Evolutionary conservation across 2,888 invertebrate species (phyloP).

Genomic region (Melanchra persicariae): DNA sequence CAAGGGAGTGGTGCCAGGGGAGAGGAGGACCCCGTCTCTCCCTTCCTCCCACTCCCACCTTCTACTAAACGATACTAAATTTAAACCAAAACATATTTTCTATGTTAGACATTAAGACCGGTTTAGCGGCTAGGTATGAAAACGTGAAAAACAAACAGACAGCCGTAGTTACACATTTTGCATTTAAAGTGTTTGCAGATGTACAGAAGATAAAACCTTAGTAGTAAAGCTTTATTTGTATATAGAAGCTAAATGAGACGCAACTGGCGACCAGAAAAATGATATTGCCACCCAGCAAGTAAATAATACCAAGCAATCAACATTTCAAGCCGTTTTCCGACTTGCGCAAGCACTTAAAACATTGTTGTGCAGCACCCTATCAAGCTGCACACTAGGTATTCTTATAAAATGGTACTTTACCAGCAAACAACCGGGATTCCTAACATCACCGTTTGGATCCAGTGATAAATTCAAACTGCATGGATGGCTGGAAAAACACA

Average conservation of each 20-base stretch:
- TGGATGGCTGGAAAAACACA: constrained; percentile 56
- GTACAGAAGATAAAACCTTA: not conserved
- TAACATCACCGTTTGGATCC: constrained; percentile 50
- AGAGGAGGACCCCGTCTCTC: too few relatives aligned
- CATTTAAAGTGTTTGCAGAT: too few relatives aligned
- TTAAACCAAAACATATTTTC: too few relatives aligned
- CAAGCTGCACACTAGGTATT: constrained; percentile 45
- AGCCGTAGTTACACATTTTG: too few relatives aligned
- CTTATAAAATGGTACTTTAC: constrained; percentile 43
- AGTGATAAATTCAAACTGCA: constrained; percentile 62
- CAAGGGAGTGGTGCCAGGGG: too few relatives aligned
- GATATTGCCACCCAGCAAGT: constrained; percentile 29
- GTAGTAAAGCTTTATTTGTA: not conserved
- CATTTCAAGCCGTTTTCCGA: constrained; percentile 22
- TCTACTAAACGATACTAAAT: too few relatives aligned
- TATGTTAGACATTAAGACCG: too few relatives aligned
- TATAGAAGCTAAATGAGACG: not conserved
- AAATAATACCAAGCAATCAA: constrained; percentile 19
- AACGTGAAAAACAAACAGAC: too few relatives aligned
- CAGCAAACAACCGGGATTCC: constrained; percentile 44
- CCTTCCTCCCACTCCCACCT: too few relatives aligned
- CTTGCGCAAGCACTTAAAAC: constrained; percentile 17
- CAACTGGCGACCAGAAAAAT: not conserved
- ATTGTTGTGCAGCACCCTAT: constrained; percentile 31
- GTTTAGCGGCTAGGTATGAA: too few relatives aligned